phyloP scores from a whole-genome alignment of 2,113 vertebrate genomes.

The Siphamia tubifer region DNA sequence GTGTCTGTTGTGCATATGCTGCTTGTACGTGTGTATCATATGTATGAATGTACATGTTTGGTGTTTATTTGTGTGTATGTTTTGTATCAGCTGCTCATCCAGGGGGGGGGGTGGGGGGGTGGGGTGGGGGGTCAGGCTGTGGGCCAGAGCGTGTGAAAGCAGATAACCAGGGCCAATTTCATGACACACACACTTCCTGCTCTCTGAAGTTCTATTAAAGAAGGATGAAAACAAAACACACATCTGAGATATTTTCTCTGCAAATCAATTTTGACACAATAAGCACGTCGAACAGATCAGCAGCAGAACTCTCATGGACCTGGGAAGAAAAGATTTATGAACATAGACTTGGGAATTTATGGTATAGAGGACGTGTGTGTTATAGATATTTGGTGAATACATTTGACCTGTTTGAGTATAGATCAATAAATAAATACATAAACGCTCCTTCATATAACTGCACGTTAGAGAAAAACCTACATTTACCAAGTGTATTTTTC shows the following conservation, averaged over 20 bases:
- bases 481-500: too few relatives aligned
- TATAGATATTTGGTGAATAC: not conserved
- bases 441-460: too few relatives aligned
- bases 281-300: conserved; percentile 47
- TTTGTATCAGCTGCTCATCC: not conserved
- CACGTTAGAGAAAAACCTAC: too few relatives aligned
- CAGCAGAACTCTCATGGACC: conserved; percentile 9
- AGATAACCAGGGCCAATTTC: conserved; percentile 66
- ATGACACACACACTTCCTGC: conserved; percentile 71
- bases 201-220: conserved; percentile 66
- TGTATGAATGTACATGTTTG: not conserved
- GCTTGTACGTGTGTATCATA: not conserved
- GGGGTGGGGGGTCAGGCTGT: conserved; percentile 50
- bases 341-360: not conserved
- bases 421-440: too few relatives aligned
- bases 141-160: conserved; percentile 72
- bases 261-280: conserved; percentile 67
- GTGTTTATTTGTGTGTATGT: not conserved
- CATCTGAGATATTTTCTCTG: conserved; percentile 60
- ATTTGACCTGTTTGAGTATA: not conserved
- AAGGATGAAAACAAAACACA: conserved; percentile 65
- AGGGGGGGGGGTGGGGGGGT: conserved; percentile 39
- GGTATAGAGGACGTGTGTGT: too few relatives aligned
- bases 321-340: not conserved
- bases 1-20: not conserved